These are phyloP conservation scores for Arrhopalites spinosus DNA, from an alignment of 2,888 invertebrate species.

Conservation along the genomic window DNA sequence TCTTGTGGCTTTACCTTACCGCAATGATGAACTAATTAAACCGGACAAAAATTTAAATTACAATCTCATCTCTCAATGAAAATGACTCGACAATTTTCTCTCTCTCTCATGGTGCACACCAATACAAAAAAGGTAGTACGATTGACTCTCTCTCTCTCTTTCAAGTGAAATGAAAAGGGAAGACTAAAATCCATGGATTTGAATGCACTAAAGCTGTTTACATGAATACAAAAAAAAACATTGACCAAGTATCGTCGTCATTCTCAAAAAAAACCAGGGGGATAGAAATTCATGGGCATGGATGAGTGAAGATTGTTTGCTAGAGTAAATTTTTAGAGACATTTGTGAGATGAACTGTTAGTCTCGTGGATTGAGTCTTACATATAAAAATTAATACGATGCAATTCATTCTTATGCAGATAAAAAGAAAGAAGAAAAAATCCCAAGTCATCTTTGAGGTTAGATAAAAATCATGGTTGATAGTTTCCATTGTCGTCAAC, in stretches of 20 bases:
- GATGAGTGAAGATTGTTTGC: too few relatives aligned
- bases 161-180: too few relatives aligned
- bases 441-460: conserved; percentile 21
- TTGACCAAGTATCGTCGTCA: not conserved
- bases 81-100: conserved; percentile 41
- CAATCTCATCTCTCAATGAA: conserved; percentile 37
- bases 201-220: not conserved
- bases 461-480: not conserved
- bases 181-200: not conserved
- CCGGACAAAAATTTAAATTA: conserved; percentile 50
- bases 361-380: not conserved
- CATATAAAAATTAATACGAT: not conserved
- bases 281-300: too few relatives aligned
- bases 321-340: too few relatives aligned
- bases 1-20: not conserved
- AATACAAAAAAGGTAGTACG: too few relatives aligned
- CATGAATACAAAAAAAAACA: too few relatives aligned
- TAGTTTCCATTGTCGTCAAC: not conserved
- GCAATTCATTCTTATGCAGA: not conserved
- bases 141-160: too few relatives aligned
- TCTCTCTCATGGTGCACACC: not conserved
- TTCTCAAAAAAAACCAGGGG: too few relatives aligned
- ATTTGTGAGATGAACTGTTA: too few relatives aligned
- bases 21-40: conserved; percentile 50
- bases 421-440: not conserved